Base-by-base conservation (phyloP, 2,888 invertebrate species). In the Drosophila demipolita region DNA sequence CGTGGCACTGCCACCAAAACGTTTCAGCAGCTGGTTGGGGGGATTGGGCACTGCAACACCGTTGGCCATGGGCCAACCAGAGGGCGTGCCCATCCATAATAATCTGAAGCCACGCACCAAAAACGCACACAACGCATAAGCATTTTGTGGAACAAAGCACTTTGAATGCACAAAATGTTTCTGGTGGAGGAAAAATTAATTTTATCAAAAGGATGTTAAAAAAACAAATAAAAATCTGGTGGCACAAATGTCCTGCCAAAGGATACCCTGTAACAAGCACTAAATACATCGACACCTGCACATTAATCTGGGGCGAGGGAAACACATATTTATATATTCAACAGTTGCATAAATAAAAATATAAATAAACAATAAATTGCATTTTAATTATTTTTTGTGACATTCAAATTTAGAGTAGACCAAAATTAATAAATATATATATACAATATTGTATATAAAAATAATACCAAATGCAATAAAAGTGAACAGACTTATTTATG, bases 21-120 rank as follows among this genome's bases (percentile, higher is more conserved):
- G 36, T n/a, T n/a, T 17, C 11, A n/a, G 53, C 55, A 67, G 57
- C 50, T 77, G 68, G 71, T 78, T n/a, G 82, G 64, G 33, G 73
- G 58, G 7, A 23, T 23, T 33, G 75, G 70, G 12, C 62, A 61
- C 0, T 84, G 54, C 9, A 68, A 75, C 26, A 65, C 61, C 53
- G 87, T 78, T 23, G 78, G 69, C 7, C 64, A 53, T n/a, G 85
- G 75, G 5, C 65, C 83, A 7, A 66, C 66, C n/a, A 17, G 66
- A 54, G 73, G 81, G 80, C 59, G 64, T 7, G 73, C 70, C 62
- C 48, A 35, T 20, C 36, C 7, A 32, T 45, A 11, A 57, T 55
- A 40, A 26, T 33, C 6, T 54, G 32, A 49, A 12, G 11, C 23
- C n/a, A n/a, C 12, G 9, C 38, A 29, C 32, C 20, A 29, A 29